A percentile compares a stretch with the other conserved stretches of the same genome.
phyloP scores from a whole-genome alignment of 2,113 vertebrate species.

The Pseudonaja textilis region DNA sequence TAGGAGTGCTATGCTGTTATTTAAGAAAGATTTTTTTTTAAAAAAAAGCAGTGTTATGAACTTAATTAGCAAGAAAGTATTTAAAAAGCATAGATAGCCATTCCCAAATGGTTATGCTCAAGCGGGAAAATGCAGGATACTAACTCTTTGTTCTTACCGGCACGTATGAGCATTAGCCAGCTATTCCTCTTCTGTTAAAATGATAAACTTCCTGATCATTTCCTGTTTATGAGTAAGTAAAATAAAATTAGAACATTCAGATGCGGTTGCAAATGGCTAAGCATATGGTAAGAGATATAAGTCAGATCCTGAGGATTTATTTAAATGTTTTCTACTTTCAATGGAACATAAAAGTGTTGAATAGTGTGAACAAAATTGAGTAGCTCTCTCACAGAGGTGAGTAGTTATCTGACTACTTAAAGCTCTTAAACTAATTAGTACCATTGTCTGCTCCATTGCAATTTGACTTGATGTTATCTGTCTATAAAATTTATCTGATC shows the following conservation, averaged over 20 bases:
- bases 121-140: conserved; percentile 53
- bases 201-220: conserved; percentile 69
- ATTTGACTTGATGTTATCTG: conserved; percentile 61
- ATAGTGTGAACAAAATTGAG: background rate
- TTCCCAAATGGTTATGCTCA: conserved; percentile 55
- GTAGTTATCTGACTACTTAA: conserved; percentile 44
- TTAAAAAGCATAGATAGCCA: conserved; percentile 39
- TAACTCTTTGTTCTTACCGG: conserved; percentile 64
- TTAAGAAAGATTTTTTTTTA: conserved; percentile 29
- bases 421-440: conserved; percentile 61
- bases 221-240: conserved; percentile 67
- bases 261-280: conserved; percentile 48
- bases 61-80: conserved; percentile 56
- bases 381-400: conserved; percentile 25
- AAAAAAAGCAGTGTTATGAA: conserved; percentile 5
- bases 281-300: conserved; percentile 33
- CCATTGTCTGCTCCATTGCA: conserved; percentile 62
- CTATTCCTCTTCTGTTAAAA: conserved; percentile 67
- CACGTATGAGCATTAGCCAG: conserved; percentile 67
- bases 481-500: conserved; percentile 54
- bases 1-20: background rate
- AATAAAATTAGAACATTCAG: conserved; percentile 69
- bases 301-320: conserved; percentile 18
- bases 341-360: background rate
- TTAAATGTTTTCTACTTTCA: background rate